Evolutionary conservation across 2,888 invertebrate genomes (phyloP), one percentile per base, ranked within the genome.

Genomic region (Nemurella pictetii): DNA sequence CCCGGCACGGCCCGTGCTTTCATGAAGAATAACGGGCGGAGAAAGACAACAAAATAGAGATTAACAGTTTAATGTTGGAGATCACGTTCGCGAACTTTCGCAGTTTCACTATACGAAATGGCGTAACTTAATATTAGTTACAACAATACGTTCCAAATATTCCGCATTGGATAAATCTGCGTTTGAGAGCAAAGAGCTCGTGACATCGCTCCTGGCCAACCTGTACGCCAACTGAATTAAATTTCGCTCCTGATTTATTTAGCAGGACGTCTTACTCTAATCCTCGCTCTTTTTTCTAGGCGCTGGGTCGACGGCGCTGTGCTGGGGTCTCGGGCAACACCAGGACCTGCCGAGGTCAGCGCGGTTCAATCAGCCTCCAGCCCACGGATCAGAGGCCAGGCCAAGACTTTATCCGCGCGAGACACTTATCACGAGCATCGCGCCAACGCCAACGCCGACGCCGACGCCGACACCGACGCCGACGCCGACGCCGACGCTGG

Each of bases 221-320:
- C 80, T 85, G 80, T 80, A 80, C 85, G 77, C 72, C 72, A 26
- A 82, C 83, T 35, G 84, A 85, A 85, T 85, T 85, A 85, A 85
- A 85, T 85, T 85, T 84, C 84, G 80, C 80, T 85, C 83, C 85
- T 84, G 85, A 84, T 85, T 85, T 85, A 85, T 85, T 84, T 85
- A 80, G 83, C 75, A 80, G 83, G 75, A 83, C 83, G 83, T 80
- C 32, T 81, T 80, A 32, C 74, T 83, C 84, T 85, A 85, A 85
- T 85, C 85, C 85, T 74, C 78, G 82, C 72, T 73, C 72, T 84
- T 78, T 75, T 78, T 12, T 74, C 15, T 30, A 29, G 78, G 78
- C 12, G 29, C 9, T 2, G 78, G 74, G 78, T 27, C 7, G 78
- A 7, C 26, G 78, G n/a, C 29, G 28, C 15, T 5, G 82, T 20